These are phyloP conservation scores for Lota lota DNA, from an alignment of 2,113 vertebrate species.

Conservation along the genomic window DNA sequence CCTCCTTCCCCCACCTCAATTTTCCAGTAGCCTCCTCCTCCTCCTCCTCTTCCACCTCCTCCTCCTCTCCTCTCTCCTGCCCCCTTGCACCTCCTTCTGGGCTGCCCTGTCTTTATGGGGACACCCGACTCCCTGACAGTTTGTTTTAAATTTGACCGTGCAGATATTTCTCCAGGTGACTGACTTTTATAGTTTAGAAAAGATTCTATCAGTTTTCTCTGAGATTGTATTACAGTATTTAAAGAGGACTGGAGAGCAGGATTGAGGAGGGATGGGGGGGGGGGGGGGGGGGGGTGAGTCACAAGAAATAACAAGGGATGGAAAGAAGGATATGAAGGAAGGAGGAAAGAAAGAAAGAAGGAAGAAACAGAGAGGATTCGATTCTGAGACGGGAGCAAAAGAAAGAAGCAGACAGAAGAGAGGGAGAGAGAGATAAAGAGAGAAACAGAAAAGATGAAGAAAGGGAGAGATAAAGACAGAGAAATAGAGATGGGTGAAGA, in stretches of 20 bases:
- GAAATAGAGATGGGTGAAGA: too few species aligned
- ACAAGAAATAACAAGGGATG: not conserved
- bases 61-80: constrained; percentile 33
- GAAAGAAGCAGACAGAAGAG: too few species aligned
- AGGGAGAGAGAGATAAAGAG: too few species aligned
- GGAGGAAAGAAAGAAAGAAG: not conserved
- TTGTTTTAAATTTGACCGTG: constrained; percentile 84
- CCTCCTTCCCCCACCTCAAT: not conserved
- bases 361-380: too few species aligned
- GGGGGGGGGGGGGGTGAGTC: not conserved
- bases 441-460: too few species aligned
- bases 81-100: constrained; percentile 19
- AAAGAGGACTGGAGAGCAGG: constrained; percentile 59
- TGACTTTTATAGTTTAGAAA: constrained; percentile 85
- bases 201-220: constrained; percentile 82
- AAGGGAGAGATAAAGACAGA: too few species aligned
- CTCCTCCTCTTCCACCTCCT: constrained; percentile 12
- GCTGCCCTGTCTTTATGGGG: constrained; percentile 71
- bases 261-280: not conserved
- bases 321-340: not conserved
- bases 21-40: not conserved
- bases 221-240: constrained; percentile 84
- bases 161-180: constrained; percentile 83
- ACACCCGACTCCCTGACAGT: constrained; percentile 79
- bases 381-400: too few species aligned